Evolutionary conservation across 2,113 vertebrate species (phyloP), one percentile per base, ranked within the genome.

Genomic region (Tapirus terrestris): DNA sequence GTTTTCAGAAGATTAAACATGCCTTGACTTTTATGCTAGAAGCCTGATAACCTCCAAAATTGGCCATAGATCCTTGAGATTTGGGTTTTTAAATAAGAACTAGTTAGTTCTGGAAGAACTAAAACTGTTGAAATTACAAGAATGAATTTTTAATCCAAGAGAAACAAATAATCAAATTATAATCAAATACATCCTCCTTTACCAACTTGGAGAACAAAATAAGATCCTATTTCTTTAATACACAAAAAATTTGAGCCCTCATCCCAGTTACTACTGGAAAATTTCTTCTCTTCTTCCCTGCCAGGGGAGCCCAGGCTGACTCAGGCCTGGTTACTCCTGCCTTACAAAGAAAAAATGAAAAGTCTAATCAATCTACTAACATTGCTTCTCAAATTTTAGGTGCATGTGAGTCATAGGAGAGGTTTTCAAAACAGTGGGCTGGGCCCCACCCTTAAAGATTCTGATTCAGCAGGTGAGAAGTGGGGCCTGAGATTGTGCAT

Each of bases 111-210:
- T 39, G 39, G 39, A 53, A 89, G n/a, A 88, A 89, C 56, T 76
- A 48, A 90, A 93, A 70, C 56, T 60, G n/a, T 95, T 95, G 45
- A 89, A 75, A 92, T 80, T 80, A 29, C 63, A 63, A 84, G 70
- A 75, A n/a, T 51, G 60, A 75, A 51, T 73, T 94, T 96, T 76
- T 89, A 84, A 92, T 13, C 63, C 60, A 82, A 91, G 21, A 68
- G 61, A 83, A 58, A 45, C 20, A 76, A 25, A 89, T 11, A 80
- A 73, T 80, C 56, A 77, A 77, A 91, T 12, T 48, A 48, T 53
- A 72, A 76, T 58, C n/a, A 81, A 70, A 97, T 75, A 83, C 29
- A 97, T 70, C 60, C 36, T 58, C 4, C n/a, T 67, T 94, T 12
- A 65, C 29, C 8, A 60, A 18, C 21, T 33, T 94, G 21, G 21